These are phyloP conservation scores for Oceanodroma leucorhoa DNA, from an alignment of 2,797 vertebrate species.

Conservation along the genomic window DNA sequence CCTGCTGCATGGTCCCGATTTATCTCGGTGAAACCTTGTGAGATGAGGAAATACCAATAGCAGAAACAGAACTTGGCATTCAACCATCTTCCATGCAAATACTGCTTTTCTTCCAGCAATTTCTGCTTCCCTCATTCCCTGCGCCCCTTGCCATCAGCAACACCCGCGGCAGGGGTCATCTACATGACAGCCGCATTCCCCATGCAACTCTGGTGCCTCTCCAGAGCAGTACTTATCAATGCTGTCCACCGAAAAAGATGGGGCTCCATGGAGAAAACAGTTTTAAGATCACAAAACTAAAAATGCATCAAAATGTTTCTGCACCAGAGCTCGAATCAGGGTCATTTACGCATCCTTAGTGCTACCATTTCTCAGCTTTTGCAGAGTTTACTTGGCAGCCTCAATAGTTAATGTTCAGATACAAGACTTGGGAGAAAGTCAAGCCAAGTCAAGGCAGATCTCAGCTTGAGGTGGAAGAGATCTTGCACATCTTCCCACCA, in stretches of 20 bases:
- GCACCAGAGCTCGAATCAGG: background rate
- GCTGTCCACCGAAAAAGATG: background rate
- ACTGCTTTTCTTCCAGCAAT: background rate
- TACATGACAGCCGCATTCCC: background rate
- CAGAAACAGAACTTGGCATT: background rate
- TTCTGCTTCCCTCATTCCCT: background rate
- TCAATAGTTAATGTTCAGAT: background rate
- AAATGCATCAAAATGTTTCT: background rate
- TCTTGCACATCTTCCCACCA: background rate
- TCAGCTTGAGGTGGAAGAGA: background rate
- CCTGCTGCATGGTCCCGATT: background rate
- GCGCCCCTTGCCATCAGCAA: background rate
- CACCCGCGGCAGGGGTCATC: fast-evolving
- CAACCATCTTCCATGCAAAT: background rate
- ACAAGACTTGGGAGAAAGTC: background rate
- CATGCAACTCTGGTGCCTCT: background rate
- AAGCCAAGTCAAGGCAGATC: background rate
- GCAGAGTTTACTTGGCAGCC: background rate
- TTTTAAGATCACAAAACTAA: background rate
- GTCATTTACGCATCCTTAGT: background rate
- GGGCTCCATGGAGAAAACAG: background rate
- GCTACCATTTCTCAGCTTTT: background rate
- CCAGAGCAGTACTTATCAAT: background rate
- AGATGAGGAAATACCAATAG: background rate
- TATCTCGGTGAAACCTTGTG: background rate